phyloP scores from a whole-genome alignment of 2,888 invertebrate genomes.

The Atethmia centrago region DNA sequence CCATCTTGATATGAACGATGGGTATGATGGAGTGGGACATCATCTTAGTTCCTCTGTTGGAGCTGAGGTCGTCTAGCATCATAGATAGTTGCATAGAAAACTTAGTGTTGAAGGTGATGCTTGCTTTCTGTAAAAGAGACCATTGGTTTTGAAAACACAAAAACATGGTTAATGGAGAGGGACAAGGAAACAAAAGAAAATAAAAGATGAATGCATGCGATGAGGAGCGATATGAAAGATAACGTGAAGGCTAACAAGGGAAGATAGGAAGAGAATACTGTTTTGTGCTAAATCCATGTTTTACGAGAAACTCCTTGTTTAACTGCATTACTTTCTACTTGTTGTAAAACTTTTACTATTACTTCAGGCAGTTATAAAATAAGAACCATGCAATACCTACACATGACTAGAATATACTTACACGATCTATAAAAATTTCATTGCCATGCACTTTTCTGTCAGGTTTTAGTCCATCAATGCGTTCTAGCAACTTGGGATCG shows the following conservation, averaged over 20 bases:
- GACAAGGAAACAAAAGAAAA: not conserved
- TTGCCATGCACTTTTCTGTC: constrained; percentile 78
- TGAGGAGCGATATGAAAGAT: not conserved
- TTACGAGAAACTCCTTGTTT: not conserved
- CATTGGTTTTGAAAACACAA: not conserved
- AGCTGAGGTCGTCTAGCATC: constrained; percentile 91
- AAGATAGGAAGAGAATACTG: not conserved
- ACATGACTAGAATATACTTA: constrained; percentile 76
- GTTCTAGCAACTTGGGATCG: constrained; percentile 89
- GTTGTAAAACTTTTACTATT: not conserved
- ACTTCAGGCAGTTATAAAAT: not conserved
- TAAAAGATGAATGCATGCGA: not conserved
- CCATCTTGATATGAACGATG: constrained; percentile 92
- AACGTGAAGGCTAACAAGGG: not conserved
- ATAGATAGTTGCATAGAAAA: constrained; percentile 94
- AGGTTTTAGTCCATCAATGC: constrained; percentile 91
- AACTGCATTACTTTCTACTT: not conserved
- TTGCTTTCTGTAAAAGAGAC: constrained; percentile 87
- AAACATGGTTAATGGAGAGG: not conserved
- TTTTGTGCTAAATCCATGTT: not conserved
- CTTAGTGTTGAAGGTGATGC: constrained; percentile 91
- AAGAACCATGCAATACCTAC: not conserved
- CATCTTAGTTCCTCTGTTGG: constrained; percentile 88
- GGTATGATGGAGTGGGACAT: constrained; percentile 93
- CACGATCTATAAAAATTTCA: constrained; percentile 91